Percentiles rank a stretch among this genome's conserved stretches.
These are phyloP conservation scores for Hylaeus volcanicus DNA, from an alignment of 1,140 invertebrate species.

Conservation along the genomic window DNA sequence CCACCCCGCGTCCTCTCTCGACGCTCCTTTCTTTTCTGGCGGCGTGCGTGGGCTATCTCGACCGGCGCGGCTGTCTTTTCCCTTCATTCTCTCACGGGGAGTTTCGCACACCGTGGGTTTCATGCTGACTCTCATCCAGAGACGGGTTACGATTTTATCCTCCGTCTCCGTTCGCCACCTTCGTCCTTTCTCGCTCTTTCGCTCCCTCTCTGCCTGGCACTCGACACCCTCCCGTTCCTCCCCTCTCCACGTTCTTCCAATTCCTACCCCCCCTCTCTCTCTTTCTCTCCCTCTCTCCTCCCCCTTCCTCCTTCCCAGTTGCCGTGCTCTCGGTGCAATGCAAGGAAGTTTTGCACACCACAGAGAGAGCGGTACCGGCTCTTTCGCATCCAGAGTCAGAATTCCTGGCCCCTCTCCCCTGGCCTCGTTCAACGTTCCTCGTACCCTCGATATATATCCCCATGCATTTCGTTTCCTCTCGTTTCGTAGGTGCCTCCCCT, in stretches of 20 bases:
- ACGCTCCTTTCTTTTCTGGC: conserved; percentile 6
- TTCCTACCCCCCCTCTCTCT: not conserved
- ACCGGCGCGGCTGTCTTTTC: conserved; percentile 39
- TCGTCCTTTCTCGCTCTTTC: not conserved
- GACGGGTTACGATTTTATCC: conserved; percentile 68
- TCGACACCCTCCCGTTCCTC: conserved; percentile 42
- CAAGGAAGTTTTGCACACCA: conserved; percentile 66
- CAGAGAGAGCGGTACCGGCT: conserved; percentile 57
- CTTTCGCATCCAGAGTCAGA: conserved; percentile 64
- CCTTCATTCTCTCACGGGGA: conserved; percentile 60
- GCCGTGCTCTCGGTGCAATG: conserved; percentile 52
- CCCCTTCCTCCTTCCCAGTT: not conserved
- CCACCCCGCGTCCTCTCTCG: not conserved
- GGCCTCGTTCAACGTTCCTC: conserved; percentile 55
- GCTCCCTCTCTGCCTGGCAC: conserved; percentile 16
- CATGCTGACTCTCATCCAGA: conserved; percentile 70
- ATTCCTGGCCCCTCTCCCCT: conserved; percentile 50
- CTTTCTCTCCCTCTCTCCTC: not conserved
- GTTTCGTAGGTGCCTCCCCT: conserved; percentile 49
- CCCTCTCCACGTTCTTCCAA: not conserved
- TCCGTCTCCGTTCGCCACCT: conserved; percentile 45
- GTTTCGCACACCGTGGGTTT: conserved; percentile 73
- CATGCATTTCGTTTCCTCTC: conserved; percentile 62
- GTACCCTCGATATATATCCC: conserved; percentile 63
- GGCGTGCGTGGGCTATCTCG: conserved; percentile 57